Evolutionary conservation across 2,113 vertebrate genomes (phyloP).

Genomic region (Cryptomyrus ogoouensis): DNA sequence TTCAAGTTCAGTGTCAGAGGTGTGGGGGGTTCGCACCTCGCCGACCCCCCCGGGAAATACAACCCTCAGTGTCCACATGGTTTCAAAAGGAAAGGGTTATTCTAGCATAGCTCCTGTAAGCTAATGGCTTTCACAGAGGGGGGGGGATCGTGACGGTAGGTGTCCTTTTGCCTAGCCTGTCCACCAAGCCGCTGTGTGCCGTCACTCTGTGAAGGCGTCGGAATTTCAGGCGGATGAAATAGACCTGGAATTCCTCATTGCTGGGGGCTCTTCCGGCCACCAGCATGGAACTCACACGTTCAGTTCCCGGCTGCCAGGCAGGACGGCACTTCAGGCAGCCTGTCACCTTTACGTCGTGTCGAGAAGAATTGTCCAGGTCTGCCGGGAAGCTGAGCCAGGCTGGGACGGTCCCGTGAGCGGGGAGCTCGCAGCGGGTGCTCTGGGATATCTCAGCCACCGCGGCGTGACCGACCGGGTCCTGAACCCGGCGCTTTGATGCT

Average conservation of each 20-base stretch:
- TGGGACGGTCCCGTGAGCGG: neutral
- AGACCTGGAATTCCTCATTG: neutral
- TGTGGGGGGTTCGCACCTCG: conserved; percentile 65
- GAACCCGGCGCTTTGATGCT: neutral
- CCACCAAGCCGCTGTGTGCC: conserved; percentile 31
- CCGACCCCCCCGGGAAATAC: conserved; percentile 57
- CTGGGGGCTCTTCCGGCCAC: neutral
- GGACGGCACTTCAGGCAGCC: neutral
- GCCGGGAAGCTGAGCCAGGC: neutral
- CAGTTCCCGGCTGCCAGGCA: neutral
- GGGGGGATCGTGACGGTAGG: conserved; percentile 41
- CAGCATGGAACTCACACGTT: neutral
- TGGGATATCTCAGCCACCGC: neutral
- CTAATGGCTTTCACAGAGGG: conserved; percentile 80
- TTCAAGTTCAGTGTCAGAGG: conserved; percentile 62
- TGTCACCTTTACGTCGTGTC: conserved; percentile 70
- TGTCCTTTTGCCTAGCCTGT: conserved; percentile 40
- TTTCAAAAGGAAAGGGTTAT: conserved; percentile 53
- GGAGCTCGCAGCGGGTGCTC: neutral
- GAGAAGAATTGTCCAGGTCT: conserved; percentile 62
- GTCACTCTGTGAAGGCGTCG: conserved; percentile 2
- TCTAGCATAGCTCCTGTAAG: conserved; percentile 52
- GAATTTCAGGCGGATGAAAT: neutral
- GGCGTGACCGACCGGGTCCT: neutral
- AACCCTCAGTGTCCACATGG: conserved; percentile 60